phyloP scores from a whole-genome alignment of 2,888 invertebrate species.

The Hybos culiciformis region DNA sequence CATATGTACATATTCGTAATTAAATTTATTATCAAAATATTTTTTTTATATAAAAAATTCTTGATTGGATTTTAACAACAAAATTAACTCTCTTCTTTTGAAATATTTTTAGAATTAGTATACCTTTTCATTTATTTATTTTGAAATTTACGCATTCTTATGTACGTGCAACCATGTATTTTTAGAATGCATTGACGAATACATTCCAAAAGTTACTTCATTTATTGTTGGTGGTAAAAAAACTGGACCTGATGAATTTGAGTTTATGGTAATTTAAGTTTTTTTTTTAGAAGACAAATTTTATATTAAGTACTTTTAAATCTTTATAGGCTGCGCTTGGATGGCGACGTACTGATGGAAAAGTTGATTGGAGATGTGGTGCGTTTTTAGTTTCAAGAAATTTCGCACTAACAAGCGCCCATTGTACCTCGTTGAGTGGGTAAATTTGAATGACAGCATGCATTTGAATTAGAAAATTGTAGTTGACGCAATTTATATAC shows the following conservation, averaged over 20 bases:
- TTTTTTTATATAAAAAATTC: no score
- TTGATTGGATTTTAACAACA: no score
- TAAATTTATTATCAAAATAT: no score
- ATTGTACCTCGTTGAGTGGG: slow-evolving; percentile 6
- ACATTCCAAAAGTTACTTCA: neutral
- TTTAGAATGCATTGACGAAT: no score
- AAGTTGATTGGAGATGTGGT: slow-evolving; percentile 4
- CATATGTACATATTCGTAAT: no score
- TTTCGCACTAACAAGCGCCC: slow-evolving; percentile 5
- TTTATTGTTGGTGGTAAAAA: slow-evolving; percentile 4
- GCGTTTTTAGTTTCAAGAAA: slow-evolving; percentile 1
- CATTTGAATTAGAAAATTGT: neutral
- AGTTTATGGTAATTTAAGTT: slow-evolving; percentile 4
- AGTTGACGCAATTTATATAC: neutral
- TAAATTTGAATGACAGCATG: neutral
- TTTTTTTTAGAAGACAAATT: neutral
- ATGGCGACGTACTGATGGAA: neutral
- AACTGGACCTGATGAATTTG: slow-evolving; percentile 7
- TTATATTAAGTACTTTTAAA: neutral
- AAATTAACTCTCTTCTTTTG: no score
- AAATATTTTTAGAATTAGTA: no score
- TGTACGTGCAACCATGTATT: no score
- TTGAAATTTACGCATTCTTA: no score
- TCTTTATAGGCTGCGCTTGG: slow-evolving; percentile 2
- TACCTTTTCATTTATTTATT: no score